A percentile compares a stretch with the other conserved stretches of the same genome.
phyloP scores from a whole-genome alignment of 64 coral and sea anemone species.

The Porites lutea region DNA sequence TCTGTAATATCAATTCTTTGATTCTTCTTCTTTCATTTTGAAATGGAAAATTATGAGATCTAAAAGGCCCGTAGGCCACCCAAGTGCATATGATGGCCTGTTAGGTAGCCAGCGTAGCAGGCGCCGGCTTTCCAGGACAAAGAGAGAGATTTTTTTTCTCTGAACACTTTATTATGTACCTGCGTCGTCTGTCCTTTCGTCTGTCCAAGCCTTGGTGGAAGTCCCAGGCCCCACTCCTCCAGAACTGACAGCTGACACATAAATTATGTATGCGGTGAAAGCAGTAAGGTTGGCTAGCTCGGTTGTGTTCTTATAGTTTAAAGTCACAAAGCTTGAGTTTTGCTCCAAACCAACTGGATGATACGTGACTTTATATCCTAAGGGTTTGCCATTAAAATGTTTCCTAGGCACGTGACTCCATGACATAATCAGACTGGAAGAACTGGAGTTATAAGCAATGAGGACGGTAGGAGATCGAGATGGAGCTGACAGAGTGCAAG shows the following conservation, averaged over 20 bases:
- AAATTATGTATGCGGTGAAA: neutral
- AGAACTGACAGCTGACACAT: neutral
- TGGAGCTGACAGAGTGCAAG: neutral
- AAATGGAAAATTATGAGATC: no score
- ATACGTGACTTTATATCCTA: slow-evolving; percentile 1
- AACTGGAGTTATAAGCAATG: slow-evolving; percentile 1
- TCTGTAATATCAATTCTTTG: no score
- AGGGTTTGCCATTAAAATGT: neutral
- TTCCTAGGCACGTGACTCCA: neutral
- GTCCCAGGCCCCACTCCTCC: slow-evolving; percentile 1
- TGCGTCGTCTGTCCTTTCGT: no score
- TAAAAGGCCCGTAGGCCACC: no score
- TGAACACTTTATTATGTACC: no score
- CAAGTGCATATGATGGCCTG: no score
- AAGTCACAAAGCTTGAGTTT: neutral
- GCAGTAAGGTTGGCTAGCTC: neutral
- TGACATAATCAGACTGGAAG: neutral
- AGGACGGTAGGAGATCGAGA: neutral
- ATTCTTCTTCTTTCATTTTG: no score
- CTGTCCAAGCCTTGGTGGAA: neutral
- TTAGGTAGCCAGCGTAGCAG: no score
- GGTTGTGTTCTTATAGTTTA: neutral
- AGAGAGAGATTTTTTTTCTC: no score
- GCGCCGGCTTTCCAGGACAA: no score
- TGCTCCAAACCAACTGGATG: neutral